These are phyloP conservation scores for Polydrusus tereticollis DNA, from an alignment of 2,888 invertebrate genomes.

Conservation along the genomic window DNA sequence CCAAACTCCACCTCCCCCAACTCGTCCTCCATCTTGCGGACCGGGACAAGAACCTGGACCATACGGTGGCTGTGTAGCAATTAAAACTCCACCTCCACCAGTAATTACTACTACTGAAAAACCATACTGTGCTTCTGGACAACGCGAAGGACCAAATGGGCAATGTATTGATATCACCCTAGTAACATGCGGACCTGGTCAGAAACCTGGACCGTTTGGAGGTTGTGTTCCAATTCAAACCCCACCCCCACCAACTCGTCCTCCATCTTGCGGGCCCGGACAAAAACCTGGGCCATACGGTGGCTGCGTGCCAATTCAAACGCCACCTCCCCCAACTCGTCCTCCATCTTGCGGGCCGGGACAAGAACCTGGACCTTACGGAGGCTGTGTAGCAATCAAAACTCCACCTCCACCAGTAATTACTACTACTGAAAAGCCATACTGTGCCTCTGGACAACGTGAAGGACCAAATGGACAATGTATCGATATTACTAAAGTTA, in stretches of 20 bases:
- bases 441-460: conserved; percentile 40
- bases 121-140: conserved; percentile 35
- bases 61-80: conserved; percentile 30
- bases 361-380: conserved; percentile 45
- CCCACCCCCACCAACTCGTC: conserved; percentile 7
- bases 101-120: neutral
- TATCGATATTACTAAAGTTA: neutral
- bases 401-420: conserved; percentile 1
- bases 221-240: conserved; percentile 13
- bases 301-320: conserved; percentile 46
- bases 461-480: conserved; percentile 55
- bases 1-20: conserved; percentile 16
- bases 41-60: conserved; percentile 24
- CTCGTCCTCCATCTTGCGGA: conserved; percentile 20
- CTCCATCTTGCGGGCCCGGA: conserved; percentile 31
- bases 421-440: conserved; percentile 22
- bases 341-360: conserved; percentile 50
- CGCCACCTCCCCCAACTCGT: conserved; percentile 38
- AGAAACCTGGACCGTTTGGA: conserved; percentile 31
- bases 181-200: conserved; percentile 50
- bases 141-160: conserved; percentile 50
- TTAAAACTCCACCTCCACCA: conserved; percentile 25
- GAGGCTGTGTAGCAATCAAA: conserved; percentile 41
- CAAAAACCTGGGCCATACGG: conserved; percentile 51
- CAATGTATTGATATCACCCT: conserved; percentile 45